Conservation (phyloP, 2,113 vertebrate species). For the Serinus canaria region DNA sequence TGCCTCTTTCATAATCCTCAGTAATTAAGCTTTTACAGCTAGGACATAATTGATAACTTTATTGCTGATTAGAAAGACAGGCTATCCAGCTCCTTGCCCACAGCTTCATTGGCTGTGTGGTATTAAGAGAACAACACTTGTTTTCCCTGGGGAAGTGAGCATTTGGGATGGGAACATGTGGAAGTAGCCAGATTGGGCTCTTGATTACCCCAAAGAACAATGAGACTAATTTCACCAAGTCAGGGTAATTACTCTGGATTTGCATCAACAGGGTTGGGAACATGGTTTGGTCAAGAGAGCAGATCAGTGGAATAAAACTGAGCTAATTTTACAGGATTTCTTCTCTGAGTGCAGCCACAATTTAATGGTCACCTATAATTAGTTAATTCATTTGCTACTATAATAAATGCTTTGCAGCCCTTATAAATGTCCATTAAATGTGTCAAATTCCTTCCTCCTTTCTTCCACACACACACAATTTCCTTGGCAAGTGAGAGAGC, state of each 20-base stretch:
- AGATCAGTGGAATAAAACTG: conserved; percentile 12
- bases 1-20: conserved; percentile 39
- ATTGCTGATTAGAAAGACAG: conserved; percentile 24
- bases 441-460: conserved; percentile 38
- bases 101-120: neutral
- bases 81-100: neutral
- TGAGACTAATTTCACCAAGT: neutral
- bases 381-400: conserved; percentile 37
- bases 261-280: neutral
- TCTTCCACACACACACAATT: conserved; percentile 13
- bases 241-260: conserved; percentile 17
- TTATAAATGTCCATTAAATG: conserved; percentile 35
- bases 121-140: neutral
- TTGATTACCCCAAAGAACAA: neutral
- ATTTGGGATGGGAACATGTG: neutral
- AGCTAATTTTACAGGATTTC: conserved; percentile 26
- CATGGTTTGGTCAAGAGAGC: conserved; percentile 23
- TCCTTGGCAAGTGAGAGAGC: conserved; percentile 40
- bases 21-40: conserved; percentile 47
- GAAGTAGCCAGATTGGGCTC: neutral
- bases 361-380: conserved; percentile 52
- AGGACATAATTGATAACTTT: conserved; percentile 47
- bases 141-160: neutral
- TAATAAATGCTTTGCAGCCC: conserved; percentile 21
- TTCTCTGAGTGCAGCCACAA: conserved; percentile 2